These are phyloP conservation scores for Zaprionus obscuricornis DNA, from an alignment of 2,888 invertebrate genomes.

Conservation along the genomic window DNA sequence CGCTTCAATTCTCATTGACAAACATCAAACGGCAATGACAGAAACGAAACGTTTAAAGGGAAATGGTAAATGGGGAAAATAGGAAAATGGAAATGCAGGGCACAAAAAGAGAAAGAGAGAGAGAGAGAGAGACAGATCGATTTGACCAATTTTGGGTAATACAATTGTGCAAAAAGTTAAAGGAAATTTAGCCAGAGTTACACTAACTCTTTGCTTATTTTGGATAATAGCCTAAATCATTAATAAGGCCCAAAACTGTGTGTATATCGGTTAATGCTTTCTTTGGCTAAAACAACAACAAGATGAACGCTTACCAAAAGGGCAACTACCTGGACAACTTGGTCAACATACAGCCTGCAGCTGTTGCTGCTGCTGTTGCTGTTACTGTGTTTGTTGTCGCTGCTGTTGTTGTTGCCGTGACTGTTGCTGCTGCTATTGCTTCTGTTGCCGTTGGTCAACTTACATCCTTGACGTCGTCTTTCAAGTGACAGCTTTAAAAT, in stretches of 20 bases:
- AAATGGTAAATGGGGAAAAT: background rate
- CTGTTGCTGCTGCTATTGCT: slow-evolving; percentile 8
- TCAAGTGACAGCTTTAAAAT: slow-evolving; percentile 44
- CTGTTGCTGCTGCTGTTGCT: slow-evolving; percentile 12
- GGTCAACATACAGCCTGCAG: slow-evolving; percentile 27
- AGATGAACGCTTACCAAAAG: too few species aligned
- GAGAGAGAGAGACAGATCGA: too few species aligned
- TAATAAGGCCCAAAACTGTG: too few species aligned
- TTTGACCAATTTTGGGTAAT: too few species aligned
- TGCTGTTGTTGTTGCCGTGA: slow-evolving; percentile 8
- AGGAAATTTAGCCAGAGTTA: too few species aligned
- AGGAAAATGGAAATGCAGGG: slow-evolving; percentile 25
- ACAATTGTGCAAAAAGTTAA: too few species aligned
- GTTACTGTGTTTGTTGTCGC: slow-evolving; percentile 12
- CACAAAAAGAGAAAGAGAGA: too few species aligned
- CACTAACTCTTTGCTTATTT: slow-evolving; percentile 1
- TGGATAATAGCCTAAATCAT: slow-evolving; percentile 31
- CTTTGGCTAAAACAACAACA: background rate
- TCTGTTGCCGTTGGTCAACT: slow-evolving; percentile 23
- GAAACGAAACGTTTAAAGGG: background rate
- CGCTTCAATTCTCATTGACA: slow-evolving; percentile 47
- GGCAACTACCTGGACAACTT: slow-evolving; percentile 42
- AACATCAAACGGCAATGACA: slow-evolving; percentile 29
- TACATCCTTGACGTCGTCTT: slow-evolving; percentile 42
- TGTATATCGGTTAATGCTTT: too few species aligned